Evolutionary conservation across 2,888 invertebrate genomes (phyloP).

Genomic region (Cylindroiulus punctatus): DNA sequence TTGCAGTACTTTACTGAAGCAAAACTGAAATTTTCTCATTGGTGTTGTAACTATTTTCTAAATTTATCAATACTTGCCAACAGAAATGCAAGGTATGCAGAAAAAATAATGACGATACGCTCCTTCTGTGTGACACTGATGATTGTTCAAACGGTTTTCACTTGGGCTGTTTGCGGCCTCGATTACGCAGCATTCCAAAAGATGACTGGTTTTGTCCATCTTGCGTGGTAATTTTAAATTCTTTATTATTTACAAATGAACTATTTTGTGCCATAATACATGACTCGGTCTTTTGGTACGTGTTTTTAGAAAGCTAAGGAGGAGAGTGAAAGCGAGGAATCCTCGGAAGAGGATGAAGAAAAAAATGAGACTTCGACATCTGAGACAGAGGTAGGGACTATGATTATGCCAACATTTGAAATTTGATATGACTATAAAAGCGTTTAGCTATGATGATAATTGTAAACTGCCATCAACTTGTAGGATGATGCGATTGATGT

Average conservation of each 20-base stretch:
- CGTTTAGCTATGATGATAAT: background rate
- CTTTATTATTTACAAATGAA: background rate
- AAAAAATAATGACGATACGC: background rate
- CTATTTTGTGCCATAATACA: background rate
- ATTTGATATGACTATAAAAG: background rate
- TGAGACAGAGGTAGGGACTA: background rate
- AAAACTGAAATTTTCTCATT: background rate
- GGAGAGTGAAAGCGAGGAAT: background rate
- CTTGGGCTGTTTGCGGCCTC: slow-evolving; percentile 26
- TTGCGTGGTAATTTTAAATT: background rate
- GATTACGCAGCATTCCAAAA: background rate
- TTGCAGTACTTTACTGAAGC: background rate
- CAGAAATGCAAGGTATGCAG: slow-evolving; percentile 44
- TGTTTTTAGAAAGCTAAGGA: background rate
- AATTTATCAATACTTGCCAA: background rate
- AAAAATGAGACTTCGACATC: background rate
- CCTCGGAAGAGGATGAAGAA: background rate
- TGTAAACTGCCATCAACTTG: background rate
- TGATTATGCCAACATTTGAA: background rate
- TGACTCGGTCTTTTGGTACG: background rate
- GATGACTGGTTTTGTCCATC: slow-evolving; percentile 47
- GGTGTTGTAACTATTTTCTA: background rate
- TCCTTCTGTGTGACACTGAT: slow-evolving; percentile 28
- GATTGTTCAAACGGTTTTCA: slow-evolving; percentile 30
- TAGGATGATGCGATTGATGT: background rate